Evolutionary conservation across 2,888 invertebrate species (phyloP).

Genomic region (Subacronicta megacephala): DNA sequence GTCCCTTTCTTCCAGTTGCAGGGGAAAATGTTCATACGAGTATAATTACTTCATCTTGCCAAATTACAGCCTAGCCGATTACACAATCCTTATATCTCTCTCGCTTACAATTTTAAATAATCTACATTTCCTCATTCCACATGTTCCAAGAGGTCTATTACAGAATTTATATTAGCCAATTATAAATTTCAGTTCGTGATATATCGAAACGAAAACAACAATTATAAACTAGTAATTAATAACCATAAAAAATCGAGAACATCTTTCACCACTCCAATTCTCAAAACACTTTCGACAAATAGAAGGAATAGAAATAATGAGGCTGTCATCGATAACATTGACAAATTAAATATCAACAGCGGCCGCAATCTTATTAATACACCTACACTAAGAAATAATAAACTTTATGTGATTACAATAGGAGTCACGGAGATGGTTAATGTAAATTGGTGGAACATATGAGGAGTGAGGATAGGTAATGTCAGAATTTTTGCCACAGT

Average conservation of each 20-base stretch:
- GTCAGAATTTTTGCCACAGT: slow-evolving; percentile 82
- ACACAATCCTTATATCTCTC: slow-evolving; percentile 16
- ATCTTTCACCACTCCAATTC: slow-evolving; percentile 70
- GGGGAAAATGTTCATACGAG: slow-evolving; percentile 21
- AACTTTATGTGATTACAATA: slow-evolving; percentile 45
- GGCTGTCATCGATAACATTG: slow-evolving; percentile 85
- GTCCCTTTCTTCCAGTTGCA: slow-evolving; percentile 6
- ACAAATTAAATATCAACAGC: slow-evolving; percentile 86
- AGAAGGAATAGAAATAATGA: slow-evolving; percentile 76
- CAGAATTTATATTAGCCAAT: slow-evolving; percentile 51
- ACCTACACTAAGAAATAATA: slow-evolving; percentile 21
- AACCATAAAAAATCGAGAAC: slow-evolving; percentile 63
- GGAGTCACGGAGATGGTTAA: slow-evolving; percentile 40
- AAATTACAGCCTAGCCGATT: slow-evolving; percentile 29
- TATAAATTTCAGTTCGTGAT: slow-evolving; percentile 51
- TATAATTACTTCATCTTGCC: slow-evolving; percentile 45
- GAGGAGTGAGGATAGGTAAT: slow-evolving; percentile 69
- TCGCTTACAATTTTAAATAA: slow-evolving; percentile 20
- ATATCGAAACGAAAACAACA: slow-evolving; percentile 56
- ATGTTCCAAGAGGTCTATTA: slow-evolving; percentile 21
- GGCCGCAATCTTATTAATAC: slow-evolving; percentile 34
- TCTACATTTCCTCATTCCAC: slow-evolving; percentile 36
- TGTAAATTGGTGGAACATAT: slow-evolving; percentile 60
- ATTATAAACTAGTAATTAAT: slow-evolving; percentile 58
- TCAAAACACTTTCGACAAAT: slow-evolving; percentile 70